A percentile compares a stretch with the other conserved stretches of the same genome.
These are phyloP conservation scores for Tapirus indicus DNA, from an alignment of 2,797 vertebrate genomes.

Conservation along the genomic window DNA sequence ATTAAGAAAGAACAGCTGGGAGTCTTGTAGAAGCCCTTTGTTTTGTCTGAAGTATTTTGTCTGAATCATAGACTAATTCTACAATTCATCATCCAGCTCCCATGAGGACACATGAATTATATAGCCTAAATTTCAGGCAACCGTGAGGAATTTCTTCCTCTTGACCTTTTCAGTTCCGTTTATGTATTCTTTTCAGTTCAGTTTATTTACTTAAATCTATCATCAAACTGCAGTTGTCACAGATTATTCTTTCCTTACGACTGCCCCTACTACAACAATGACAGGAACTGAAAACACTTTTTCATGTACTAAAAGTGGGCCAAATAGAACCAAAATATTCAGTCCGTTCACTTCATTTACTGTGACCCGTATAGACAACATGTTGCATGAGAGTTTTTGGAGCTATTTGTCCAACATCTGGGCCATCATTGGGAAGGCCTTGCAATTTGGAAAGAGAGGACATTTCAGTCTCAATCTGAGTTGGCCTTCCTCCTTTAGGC, in stretches of 20 bases:
- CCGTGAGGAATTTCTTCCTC: neutral
- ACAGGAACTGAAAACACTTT: neutral
- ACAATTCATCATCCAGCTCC: neutral
- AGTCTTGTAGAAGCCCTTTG: neutral
- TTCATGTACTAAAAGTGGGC: neutral
- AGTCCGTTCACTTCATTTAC: neutral
- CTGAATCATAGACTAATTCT: neutral
- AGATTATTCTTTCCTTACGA: constrained; percentile 11
- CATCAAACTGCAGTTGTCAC: neutral
- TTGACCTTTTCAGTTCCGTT: neutral
- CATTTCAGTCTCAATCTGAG: neutral
- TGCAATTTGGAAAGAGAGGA: neutral
- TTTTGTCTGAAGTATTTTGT: neutral
- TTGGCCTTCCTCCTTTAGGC: neutral
- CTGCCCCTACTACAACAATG: neutral
- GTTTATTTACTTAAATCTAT: neutral
- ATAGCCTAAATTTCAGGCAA: neutral
- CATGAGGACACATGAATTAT: neutral
- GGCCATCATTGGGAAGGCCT: neutral
- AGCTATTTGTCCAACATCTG: neutral
- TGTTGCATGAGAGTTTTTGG: neutral
- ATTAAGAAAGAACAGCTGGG: constrained; percentile 4
- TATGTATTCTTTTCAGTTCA: neutral
- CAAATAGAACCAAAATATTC: neutral
- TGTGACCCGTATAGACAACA: neutral